Evolutionary conservation across 2,797 vertebrate genomes (phyloP).

Genomic region (Neosilurus hyrtlii): DNA sequence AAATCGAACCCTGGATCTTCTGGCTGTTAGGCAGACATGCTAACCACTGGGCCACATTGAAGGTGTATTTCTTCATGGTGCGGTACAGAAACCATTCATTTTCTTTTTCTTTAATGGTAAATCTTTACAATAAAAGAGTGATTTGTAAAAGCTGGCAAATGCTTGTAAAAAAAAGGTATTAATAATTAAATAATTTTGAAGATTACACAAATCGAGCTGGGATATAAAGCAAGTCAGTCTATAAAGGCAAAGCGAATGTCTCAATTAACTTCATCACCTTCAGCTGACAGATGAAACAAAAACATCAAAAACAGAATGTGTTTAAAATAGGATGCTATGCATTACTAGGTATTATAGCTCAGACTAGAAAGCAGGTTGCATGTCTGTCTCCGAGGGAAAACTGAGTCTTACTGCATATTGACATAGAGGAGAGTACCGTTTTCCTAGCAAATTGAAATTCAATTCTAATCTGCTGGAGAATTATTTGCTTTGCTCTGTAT

Average conservation of each 20-base stretch:
- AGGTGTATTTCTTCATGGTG: no score
- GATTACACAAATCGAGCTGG: slow-evolving; percentile 25
- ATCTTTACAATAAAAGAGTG: neutral
- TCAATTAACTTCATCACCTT: slow-evolving; percentile 45
- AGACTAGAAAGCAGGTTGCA: slow-evolving; percentile 35
- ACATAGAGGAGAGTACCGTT: slow-evolving; percentile 43
- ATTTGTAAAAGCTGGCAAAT: slow-evolving; percentile 12
- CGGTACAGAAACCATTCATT: no score
- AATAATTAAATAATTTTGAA: slow-evolving; percentile 17
- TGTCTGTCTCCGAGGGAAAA: slow-evolving; percentile 39
- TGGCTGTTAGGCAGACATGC: no score
- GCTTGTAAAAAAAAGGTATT: neutral
- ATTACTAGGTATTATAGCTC: slow-evolving; percentile 32
- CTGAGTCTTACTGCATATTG: slow-evolving; percentile 45
- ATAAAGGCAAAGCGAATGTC: slow-evolving; percentile 36
- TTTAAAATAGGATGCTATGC: slow-evolving; percentile 10
- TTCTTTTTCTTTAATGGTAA: no score
- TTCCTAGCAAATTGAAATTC: slow-evolving; percentile 59
- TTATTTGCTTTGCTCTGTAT: slow-evolving; percentile 50
- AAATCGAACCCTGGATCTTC: no score
- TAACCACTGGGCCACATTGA: no score
- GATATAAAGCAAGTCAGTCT: slow-evolving; percentile 22
- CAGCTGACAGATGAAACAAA: slow-evolving; percentile 23
- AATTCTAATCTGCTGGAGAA: slow-evolving; percentile 57
- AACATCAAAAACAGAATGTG: neutral